These are phyloP conservation scores for Epizoanthus illoricatus DNA, from an alignment of 92 coral and sea anemone species.

Conservation along the genomic window DNA sequence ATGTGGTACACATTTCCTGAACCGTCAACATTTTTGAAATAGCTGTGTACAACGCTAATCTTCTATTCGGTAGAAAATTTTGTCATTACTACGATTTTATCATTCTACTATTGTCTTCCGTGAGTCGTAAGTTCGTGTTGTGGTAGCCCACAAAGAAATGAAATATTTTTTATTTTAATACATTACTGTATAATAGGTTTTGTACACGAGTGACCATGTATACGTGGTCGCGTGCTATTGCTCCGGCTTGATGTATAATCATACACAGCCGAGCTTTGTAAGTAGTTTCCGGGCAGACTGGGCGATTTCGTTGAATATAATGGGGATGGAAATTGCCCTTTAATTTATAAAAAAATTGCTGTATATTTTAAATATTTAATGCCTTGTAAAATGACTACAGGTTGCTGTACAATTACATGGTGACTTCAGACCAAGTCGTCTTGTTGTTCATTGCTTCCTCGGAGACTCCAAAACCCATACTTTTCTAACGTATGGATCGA, in stretches of 20 bases:
- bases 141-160: slow-evolving; percentile 7
- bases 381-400: slow-evolving; percentile 30
- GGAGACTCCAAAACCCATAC: too few species aligned
- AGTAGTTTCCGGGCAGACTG: slow-evolving; percentile 23
- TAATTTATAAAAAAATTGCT: slow-evolving; percentile 41
- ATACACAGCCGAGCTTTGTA: slow-evolving; percentile 20
- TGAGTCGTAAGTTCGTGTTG: slow-evolving; percentile 2
- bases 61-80: too few species aligned
- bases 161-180: slow-evolving; percentile 32
- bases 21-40: too few species aligned
- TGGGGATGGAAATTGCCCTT: slow-evolving; percentile 28
- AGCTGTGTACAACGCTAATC: too few species aligned
- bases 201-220: background rate
- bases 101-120: too few species aligned
- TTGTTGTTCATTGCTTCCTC: background rate
- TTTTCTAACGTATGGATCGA: too few species aligned
- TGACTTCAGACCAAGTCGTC: background rate
- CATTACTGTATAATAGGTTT: slow-evolving; percentile 24
- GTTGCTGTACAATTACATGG: slow-evolving; percentile 39
- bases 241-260: slow-evolving; percentile 12
- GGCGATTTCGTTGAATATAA: slow-evolving; percentile 22
- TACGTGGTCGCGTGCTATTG: background rate
- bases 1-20: too few species aligned
- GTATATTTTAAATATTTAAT: slow-evolving; percentile 45
- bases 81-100: too few species aligned